phyloP scores from a whole-genome alignment of 2,797 vertebrate genomes.

The Sciurus vulgaris region DNA sequence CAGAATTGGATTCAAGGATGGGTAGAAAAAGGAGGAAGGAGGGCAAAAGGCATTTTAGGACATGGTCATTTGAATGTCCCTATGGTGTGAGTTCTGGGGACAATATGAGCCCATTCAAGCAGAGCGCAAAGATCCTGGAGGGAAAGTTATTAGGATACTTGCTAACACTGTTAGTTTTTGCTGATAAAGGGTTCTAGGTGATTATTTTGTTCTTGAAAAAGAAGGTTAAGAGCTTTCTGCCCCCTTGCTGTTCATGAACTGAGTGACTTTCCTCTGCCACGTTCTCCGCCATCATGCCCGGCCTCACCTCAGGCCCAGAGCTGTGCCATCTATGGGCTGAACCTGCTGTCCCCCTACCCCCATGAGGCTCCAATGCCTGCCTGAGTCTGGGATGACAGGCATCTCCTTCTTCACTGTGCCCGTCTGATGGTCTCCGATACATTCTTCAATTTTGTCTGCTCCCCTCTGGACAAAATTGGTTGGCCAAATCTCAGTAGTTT shows the following conservation, averaged over 20 bases:
- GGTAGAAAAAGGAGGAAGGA: not conserved
- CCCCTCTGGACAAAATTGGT: not conserved
- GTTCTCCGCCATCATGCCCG: too few relatives aligned
- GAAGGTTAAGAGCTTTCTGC: too few relatives aligned
- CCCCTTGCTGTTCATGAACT: too few relatives aligned
- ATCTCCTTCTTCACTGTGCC: not conserved
- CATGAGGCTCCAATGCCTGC: not conserved
- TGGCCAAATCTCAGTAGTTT: not conserved
- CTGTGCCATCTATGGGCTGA: too few relatives aligned
- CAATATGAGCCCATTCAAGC: not conserved
- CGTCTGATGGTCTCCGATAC: fast-evolving
- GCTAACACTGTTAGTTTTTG: not conserved
- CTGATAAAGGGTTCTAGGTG: not conserved
- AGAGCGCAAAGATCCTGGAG: not conserved
- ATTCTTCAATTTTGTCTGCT: too few relatives aligned
- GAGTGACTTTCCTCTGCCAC: too few relatives aligned
- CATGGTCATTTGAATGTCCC: not conserved
- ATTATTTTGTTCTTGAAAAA: not conserved
- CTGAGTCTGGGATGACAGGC: too few relatives aligned
- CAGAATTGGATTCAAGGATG: not conserved
- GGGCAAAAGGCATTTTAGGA: not conserved
- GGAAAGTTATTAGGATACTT: not conserved
- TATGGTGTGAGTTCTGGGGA: not conserved
- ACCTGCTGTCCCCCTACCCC: not conserved
- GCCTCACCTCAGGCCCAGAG: too few relatives aligned